Base-by-base conservation (phyloP, 2,797 vertebrate genomes). In the Jordanella pulchra region DNA sequence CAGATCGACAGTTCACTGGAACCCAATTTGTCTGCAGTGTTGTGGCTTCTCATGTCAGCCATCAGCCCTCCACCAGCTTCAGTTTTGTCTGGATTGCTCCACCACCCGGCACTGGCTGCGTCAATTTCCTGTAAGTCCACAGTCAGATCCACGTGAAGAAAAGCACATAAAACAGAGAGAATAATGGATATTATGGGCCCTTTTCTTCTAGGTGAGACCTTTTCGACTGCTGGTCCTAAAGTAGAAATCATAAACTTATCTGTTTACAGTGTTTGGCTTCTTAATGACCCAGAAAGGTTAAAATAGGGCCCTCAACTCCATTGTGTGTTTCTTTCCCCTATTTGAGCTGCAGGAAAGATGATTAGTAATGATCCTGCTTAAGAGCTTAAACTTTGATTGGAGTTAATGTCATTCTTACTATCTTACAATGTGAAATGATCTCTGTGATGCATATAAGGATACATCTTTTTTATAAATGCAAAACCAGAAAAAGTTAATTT, bases 11-110 rank as follows among this genome's bases (percentile, higher is more conserved):
- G 87, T 98, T 97, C 78, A 95, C 95, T 79, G 97, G 96, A 76
- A 97, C 97, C 86, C 97, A 99, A 93, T 99, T 99, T 75, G 97
- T 99, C 89, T 99, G 98, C 94, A 99, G 98, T 0, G 97, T 99
- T 83, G 97, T 99, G 39, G 97, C 98, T 0, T 99, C 98, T 32
- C 97, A 99, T 0, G 97, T 99, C 84, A 99, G 97, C 93, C 97
- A 97, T 78, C 95, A 97, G 79, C 96, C 97, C 23, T 96, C 96
- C 73, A 98, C 95, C 87, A 97, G 96, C 86, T 96, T 99, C 91
- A 99, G 96, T 84, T 99, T 99, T 39, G 95, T 99, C 68, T 99
- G 98, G 98, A 99, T 98, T 10, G 98, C 98, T 64, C 98, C 98
- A 4, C 98, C 97, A 0, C 96, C 97, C 0, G 97, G 97, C 80